Evolutionary conservation across 2,888 invertebrate species (phyloP).

Genomic region (Idaea straminata): DNA sequence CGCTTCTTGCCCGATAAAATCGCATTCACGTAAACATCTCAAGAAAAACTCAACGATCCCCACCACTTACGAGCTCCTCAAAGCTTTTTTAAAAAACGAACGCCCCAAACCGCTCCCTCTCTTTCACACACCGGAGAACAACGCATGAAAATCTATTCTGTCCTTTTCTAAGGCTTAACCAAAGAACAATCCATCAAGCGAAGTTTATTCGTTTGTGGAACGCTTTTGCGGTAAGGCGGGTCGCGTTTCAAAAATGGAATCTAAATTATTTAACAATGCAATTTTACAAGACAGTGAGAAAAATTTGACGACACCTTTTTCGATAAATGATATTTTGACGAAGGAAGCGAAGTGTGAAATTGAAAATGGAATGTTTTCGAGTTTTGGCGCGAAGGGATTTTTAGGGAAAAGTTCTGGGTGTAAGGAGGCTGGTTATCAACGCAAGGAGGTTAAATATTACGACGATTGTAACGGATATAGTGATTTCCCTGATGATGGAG

Average conservation of each 20-base stretch:
- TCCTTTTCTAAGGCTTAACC: conserved; percentile 70
- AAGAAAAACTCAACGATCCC: conserved; percentile 79
- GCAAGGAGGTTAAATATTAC: conserved; percentile 70
- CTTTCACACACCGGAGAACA: conserved; percentile 33
- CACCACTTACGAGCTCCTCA: conserved; percentile 74
- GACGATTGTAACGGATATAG: conserved; percentile 63
- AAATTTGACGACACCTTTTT: conserved; percentile 83
- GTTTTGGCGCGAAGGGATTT: conserved; percentile 66
- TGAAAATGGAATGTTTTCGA: conserved; percentile 68
- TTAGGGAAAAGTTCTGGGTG: conserved; percentile 50
- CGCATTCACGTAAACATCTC: conserved; percentile 78
- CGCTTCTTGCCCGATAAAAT: conserved; percentile 68
- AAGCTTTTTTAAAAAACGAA: conserved; percentile 74
- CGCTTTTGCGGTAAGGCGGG: conserved; percentile 74
- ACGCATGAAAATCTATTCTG: conserved; percentile 27
- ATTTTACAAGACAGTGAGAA: conserved; percentile 68
- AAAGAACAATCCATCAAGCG: conserved; percentile 74
- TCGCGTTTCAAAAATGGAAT: conserved; percentile 63
- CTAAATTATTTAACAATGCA: conserved; percentile 64
- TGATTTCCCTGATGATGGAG: conserved; percentile 66
- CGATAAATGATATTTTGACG: conserved; percentile 87
- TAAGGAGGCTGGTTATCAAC: conserved; percentile 52
- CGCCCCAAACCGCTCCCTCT: conserved; percentile 52
- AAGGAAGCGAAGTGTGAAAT: conserved; percentile 69
- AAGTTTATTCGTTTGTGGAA: conserved; percentile 78